Base-by-base conservation (phyloP, 2,888 invertebrate species). In the Cryptops parisi region DNA sequence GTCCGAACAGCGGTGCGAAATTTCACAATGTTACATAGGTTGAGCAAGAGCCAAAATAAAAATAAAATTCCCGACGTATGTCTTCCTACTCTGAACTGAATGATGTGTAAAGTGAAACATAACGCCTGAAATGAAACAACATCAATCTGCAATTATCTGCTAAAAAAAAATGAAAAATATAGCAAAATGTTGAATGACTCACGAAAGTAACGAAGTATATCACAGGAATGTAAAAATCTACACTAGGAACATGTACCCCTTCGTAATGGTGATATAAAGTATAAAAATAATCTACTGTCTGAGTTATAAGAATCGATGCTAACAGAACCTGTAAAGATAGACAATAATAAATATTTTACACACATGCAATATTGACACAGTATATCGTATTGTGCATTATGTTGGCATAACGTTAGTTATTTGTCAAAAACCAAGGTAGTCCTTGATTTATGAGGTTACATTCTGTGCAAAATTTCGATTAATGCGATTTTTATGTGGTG, bases 11-110 rank as follows among this genome's bases (percentile, higher is more conserved):
- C n/a, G n/a, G n/a, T n/a, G n/a, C n/a, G n/a, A n/a, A n/a, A n/a
- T n/a, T n/a, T n/a, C n/a, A n/a, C n/a, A n/a, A n/a, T n/a, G n/a
- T n/a, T n/a, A n/a, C n/a, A n/a, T n/a, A n/a, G n/a, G n/a, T n/a
- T n/a, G n/a, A n/a, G n/a, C n/a, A n/a, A n/a, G n/a, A n/a, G n/a
- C 93, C 94, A 96, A 71, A 93, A 94, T 60, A 91, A 70, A 70
- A 91, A 94, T 55, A 90, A 73, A 50, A 87, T 76, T 3, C 93
- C 96, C 2, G 94, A 94, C 15, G 90, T 83, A 63, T 85, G 77
- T 63, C 89, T 77, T 19, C 96, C 96, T 72, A 79, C 78, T 67
- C 80, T 82, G 62, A 83, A 80, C 68, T 93, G 91, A 65, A 82
- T 80, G 62, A 79, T 74, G 58, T 89, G 72, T 57, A 94, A 72